phyloP scores from a whole-genome alignment of 2,113 vertebrate species.

The Fulmarus glacialis region DNA sequence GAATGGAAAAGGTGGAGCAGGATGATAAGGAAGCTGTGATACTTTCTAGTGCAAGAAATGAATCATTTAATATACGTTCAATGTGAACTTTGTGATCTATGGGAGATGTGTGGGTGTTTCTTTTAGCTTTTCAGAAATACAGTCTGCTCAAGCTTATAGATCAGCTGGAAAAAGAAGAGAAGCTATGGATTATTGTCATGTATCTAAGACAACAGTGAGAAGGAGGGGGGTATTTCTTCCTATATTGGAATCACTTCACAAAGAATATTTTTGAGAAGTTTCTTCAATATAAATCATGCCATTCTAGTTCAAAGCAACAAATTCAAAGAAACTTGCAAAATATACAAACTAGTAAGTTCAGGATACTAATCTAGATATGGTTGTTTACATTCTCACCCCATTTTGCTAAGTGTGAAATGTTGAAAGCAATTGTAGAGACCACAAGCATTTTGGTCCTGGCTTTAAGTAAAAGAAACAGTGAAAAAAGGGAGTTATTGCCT shows the following conservation, averaged over 20 bases:
- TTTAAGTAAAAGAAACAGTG: slow-evolving; percentile 18
- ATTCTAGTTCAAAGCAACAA: slow-evolving; percentile 54
- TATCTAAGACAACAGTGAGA: not conserved
- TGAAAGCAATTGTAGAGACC: slow-evolving; percentile 26
- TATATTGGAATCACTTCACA: slow-evolving; percentile 46
- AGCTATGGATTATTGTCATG: not conserved
- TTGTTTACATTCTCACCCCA: slow-evolving; percentile 53
- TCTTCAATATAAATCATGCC: slow-evolving; percentile 33
- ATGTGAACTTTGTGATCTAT: not conserved
- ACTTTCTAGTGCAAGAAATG: slow-evolving; percentile 26
- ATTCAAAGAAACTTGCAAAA: slow-evolving; percentile 56
- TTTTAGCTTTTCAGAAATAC: slow-evolving; percentile 1
- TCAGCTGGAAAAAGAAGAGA: not conserved
- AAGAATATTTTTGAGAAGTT: slow-evolving; percentile 39
- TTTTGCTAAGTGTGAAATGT: slow-evolving; percentile 14
- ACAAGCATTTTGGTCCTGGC: slow-evolving; percentile 21
- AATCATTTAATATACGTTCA: slow-evolving; percentile 29
- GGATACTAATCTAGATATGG: slow-evolving; percentile 33
- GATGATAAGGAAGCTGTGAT: not conserved
- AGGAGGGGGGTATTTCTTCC: not conserved
- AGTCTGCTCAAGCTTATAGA: not conserved
- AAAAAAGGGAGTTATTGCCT: slow-evolving; percentile 11
- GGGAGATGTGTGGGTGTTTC: not conserved
- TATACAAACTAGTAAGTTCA: slow-evolving; percentile 49
- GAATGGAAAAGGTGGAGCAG: not conserved